Percentiles rank a stretch among this genome's conserved stretches.
Evolutionary conservation across 2,113 vertebrate species (phyloP).

Genomic region (Zosterops japonicus): DNA sequence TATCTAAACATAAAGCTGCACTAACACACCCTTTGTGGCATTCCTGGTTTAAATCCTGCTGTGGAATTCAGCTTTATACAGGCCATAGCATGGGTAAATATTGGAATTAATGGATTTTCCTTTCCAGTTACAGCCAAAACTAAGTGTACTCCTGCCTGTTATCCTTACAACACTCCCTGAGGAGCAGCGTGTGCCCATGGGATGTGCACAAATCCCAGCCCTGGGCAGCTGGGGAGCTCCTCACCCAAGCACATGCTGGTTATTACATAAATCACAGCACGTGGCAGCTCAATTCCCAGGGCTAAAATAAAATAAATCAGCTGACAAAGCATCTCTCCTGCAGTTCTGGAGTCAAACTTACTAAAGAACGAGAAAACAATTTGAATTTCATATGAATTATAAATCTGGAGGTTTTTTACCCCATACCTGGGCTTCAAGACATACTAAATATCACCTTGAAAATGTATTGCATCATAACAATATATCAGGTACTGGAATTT

Average conservation of each 20-base stretch:
- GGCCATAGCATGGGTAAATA: neutral
- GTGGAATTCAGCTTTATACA: neutral
- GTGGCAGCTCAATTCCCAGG: neutral
- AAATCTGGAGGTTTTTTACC: neutral
- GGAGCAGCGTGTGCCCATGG: neutral
- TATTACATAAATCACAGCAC: conserved; percentile 12
- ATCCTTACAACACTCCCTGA: neutral
- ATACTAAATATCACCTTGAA: neutral
- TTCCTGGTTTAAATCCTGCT: neutral
- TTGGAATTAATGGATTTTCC: neutral
- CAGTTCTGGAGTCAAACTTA: neutral
- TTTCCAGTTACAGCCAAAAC: neutral
- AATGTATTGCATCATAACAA: neutral
- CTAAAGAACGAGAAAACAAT: neutral
- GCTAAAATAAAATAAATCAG: neutral
- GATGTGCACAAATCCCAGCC: neutral
- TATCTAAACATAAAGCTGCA: neutral
- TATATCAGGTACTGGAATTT: neutral
- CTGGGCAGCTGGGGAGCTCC: neutral
- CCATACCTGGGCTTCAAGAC: neutral
- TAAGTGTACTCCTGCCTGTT: neutral
- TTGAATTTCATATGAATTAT: neutral
- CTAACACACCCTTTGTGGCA: neutral
- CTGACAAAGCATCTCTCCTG: neutral
- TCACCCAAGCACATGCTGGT: neutral